Percentiles rank a stretch among this genome's conserved stretches.
Evolutionary conservation across 2,797 vertebrate species (phyloP).

Genomic region (Rachycentron canadum): DNA sequence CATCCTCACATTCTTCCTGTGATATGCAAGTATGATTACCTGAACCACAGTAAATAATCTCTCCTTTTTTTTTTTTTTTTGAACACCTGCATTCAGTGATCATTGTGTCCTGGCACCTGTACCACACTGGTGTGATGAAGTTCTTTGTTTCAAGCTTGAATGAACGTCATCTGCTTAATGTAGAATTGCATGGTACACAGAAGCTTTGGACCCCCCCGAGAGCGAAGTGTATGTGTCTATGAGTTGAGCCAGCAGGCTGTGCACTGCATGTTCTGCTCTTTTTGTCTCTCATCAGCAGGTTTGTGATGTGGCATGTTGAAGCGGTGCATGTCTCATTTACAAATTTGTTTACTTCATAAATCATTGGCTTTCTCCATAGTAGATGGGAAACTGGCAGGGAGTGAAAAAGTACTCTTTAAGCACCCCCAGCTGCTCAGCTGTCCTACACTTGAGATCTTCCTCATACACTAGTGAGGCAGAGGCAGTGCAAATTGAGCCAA

Average conservation of each 20-base stretch:
- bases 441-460: constrained; percentile 50
- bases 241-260: constrained; percentile 47
- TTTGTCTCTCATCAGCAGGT: constrained; percentile 79
- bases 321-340: constrained; percentile 73
- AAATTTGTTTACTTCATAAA: constrained; percentile 82
- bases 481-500: constrained; percentile 67
- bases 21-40: constrained; percentile 10
- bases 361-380: constrained; percentile 68
- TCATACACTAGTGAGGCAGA: constrained; percentile 60
- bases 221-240: constrained; percentile 38
- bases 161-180: constrained; percentile 51
- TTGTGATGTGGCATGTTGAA: constrained; percentile 82
- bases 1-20: constrained; percentile 8
- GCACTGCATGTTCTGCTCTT: constrained; percentile 47
- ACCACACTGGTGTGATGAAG: constrained; percentile 48
- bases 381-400: constrained; percentile 67
- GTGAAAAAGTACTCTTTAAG: constrained; percentile 74
- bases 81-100: constrained; percentile 27
- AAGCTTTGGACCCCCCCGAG: constrained; percentile 33
- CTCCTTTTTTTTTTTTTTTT: constrained; percentile 3
- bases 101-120: constrained; percentile 50
- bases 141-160: constrained; percentile 69
- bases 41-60: constrained; percentile 16
- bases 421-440: constrained; percentile 75
- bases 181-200: constrained; percentile 40